Conservation (phyloP, 1,140 invertebrate species). For the Neodiprion pinetum region DNA sequence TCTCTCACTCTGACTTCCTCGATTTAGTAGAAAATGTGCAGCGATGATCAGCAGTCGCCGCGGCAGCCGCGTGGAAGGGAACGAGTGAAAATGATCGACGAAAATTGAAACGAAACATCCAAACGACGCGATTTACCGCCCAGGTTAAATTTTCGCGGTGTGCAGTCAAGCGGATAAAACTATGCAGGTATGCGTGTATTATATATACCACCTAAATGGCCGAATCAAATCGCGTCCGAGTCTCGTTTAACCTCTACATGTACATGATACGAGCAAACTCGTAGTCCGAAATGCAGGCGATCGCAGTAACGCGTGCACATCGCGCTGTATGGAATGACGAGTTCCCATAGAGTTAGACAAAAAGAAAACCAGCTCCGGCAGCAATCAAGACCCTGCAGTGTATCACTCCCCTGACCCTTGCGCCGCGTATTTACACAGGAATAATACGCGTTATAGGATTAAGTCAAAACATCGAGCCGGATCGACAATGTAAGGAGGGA, state of each 20-base stretch:
- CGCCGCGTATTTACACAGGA: slow-evolving; percentile 51
- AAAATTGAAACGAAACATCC: background rate
- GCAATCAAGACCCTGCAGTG: slow-evolving; percentile 1
- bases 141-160: background rate
- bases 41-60: background rate
- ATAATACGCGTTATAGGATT: slow-evolving; percentile 55
- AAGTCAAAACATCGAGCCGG: slow-evolving; percentile 51
- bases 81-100: background rate
- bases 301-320: background rate
- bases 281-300: too few species aligned
- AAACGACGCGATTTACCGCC: background rate
- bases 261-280: background rate
- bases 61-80: too few species aligned
- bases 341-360: background rate
- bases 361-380: background rate
- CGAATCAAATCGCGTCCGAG: background rate
- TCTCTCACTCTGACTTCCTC: background rate
- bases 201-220: background rate
- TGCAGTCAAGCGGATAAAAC: background rate
- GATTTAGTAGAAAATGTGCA: background rate
- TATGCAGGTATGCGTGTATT: too few species aligned
- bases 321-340: background rate
- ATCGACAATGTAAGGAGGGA: slow-evolving; percentile 19
- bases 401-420: slow-evolving; percentile 8
- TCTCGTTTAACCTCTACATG: background rate